A percentile compares a stretch with the other conserved stretches of the same genome.
Evolutionary conservation across 2,888 invertebrate species (phyloP).

Genomic region (Gordius sp.): DNA sequence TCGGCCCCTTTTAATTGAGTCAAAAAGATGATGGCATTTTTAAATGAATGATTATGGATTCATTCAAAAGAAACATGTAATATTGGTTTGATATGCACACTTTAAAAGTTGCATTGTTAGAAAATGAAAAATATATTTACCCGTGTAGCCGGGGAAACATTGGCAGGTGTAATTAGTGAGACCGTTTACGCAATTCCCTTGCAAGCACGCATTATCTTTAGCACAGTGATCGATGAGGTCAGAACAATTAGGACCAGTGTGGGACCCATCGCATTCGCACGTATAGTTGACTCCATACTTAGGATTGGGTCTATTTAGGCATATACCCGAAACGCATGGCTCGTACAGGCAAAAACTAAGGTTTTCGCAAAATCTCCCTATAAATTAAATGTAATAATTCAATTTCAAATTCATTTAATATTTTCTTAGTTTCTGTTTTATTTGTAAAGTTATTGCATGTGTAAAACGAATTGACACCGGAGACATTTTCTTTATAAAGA

Average conservation of each 20-base stretch:
- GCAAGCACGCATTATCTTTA: neutral
- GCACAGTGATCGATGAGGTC: neutral
- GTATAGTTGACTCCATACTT: neutral
- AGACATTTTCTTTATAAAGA: too few species aligned
- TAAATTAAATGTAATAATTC: neutral
- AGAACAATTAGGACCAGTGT: constrained; percentile 9
- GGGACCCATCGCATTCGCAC: neutral
- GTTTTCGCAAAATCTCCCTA: constrained; percentile 2
- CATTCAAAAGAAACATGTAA: too few species aligned
- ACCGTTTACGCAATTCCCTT: constrained; percentile 36
- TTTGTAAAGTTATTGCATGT: too few species aligned
- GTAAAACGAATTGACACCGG: too few species aligned
- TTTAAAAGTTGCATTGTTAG: too few species aligned
- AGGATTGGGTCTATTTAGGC: neutral
- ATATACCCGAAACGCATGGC: constrained; percentile 5
- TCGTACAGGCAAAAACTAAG: constrained; percentile 7
- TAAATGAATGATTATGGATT: too few species aligned
- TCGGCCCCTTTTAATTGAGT: too few species aligned
- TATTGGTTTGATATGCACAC: too few species aligned
- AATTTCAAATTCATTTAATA: neutral
- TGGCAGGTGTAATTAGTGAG: constrained; percentile 72
- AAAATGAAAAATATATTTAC: constrained; percentile 16
- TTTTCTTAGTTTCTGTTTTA: too few species aligned
- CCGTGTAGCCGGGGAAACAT: constrained; percentile 44
- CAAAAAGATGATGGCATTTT: too few species aligned